A percentile compares a stretch with the other conserved stretches of the same genome.
Evolutionary conservation across 2,797 vertebrate species (phyloP).

Genomic region (Artibeus lituratus): DNA sequence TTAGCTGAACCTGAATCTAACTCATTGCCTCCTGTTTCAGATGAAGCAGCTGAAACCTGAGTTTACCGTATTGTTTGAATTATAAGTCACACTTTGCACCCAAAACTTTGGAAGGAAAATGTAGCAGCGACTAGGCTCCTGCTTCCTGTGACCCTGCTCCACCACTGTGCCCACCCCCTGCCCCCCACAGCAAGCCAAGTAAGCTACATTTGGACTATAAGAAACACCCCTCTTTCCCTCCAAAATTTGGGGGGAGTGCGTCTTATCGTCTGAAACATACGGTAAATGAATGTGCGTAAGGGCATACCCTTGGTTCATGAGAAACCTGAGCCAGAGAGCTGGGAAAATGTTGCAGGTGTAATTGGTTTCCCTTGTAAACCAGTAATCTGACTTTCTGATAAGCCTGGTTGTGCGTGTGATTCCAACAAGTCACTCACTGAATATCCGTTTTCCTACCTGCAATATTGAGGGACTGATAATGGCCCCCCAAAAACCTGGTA

Average conservation of each 20-base stretch:
- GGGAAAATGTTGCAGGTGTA: not conserved
- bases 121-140: no score
- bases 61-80: not conserved
- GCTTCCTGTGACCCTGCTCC: no score
- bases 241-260: no score
- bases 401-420: not conserved
- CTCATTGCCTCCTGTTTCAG: not conserved
- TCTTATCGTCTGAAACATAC: no score
- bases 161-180: no score
- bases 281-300: not conserved
- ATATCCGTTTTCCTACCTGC: not conserved
- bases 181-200: no score
- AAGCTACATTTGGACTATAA: no score
- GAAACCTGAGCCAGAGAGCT: not conserved
- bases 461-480: not conserved
- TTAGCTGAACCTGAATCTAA: not conserved
- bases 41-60: not conserved
- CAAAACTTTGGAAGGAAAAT: no score
- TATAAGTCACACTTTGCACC: no score
- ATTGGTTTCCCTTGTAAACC: slow-evolving; percentile 1
- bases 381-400: slow-evolving; percentile 19
- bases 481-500: not conserved
- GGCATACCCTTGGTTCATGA: not conserved
- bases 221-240: no score
- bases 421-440: not conserved